Evolutionary conservation across 2,113 vertebrate species (phyloP).

Genomic region (Clarias magur): DNA sequence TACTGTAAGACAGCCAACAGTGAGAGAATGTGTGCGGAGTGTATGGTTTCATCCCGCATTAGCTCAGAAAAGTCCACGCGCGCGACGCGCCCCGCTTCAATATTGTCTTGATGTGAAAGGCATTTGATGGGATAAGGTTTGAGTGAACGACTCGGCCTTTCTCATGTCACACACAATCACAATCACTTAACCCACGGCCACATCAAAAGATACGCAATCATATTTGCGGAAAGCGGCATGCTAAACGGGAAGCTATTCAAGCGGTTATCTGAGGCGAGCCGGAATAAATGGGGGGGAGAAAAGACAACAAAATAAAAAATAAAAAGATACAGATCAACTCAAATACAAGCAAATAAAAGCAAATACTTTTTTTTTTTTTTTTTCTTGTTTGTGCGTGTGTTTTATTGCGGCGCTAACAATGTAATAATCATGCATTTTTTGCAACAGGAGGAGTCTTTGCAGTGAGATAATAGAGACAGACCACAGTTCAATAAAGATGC

Average conservation of each 20-base stretch:
- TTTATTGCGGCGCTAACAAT: not conserved
- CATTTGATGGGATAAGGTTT: constrained; percentile 58
- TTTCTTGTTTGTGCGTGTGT: not conserved
- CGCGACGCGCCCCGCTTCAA: constrained; percentile 2
- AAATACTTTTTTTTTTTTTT: not conserved
- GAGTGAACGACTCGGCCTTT: constrained; percentile 52
- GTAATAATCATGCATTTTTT: not conserved
- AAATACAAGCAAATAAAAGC: not conserved
- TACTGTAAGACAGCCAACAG: constrained; percentile 11
- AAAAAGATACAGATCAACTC: not conserved
- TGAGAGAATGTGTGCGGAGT: constrained; percentile 1
- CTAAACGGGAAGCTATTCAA: constrained; percentile 38
- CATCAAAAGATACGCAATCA: constrained; percentile 47
- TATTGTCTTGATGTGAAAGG: constrained; percentile 57
- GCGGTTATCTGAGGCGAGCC: not conserved
- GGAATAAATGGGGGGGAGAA: constrained; percentile 10
- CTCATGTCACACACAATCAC: constrained; percentile 53
- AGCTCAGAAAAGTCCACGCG: constrained; percentile 36
- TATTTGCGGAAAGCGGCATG: constrained; percentile 41
- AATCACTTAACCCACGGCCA: constrained; percentile 43
- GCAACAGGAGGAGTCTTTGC: constrained; percentile 5
- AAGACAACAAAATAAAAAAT: not conserved
- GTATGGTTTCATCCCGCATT: constrained; percentile 48
- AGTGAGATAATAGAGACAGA: constrained; percentile 25
- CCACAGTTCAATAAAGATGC: constrained; percentile 45